Evolutionary conservation across 2,888 invertebrate species (phyloP).

Genomic region (Uropetala carovei): DNA sequence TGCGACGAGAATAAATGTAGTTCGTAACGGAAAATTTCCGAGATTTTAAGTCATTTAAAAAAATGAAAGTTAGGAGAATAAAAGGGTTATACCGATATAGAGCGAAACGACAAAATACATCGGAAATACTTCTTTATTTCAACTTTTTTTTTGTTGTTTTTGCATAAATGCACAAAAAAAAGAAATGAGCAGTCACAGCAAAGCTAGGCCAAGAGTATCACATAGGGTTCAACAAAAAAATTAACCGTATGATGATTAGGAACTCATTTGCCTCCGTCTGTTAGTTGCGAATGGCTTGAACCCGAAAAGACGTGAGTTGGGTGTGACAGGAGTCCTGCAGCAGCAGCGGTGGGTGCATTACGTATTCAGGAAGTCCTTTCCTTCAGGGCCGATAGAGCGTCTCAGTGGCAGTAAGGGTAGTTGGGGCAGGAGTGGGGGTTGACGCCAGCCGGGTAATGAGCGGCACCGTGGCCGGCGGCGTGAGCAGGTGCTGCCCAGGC

Average conservation of each 20-base stretch:
- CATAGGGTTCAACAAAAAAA: neutral
- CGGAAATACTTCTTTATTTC: too few species aligned
- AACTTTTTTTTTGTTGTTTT: too few species aligned
- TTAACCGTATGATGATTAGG: neutral
- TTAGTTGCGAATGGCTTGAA: too few species aligned
- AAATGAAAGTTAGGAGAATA: too few species aligned
- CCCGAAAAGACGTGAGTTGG: neutral
- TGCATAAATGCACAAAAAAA: too few species aligned
- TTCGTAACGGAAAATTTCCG: too few species aligned
- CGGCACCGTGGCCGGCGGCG: neutral
- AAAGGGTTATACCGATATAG: too few species aligned
- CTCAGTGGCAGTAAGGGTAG: conserved; percentile 50
- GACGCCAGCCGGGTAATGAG: conserved; percentile 34
- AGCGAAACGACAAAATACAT: too few species aligned
- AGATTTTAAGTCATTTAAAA: too few species aligned
- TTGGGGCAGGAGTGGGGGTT: conserved; percentile 45
- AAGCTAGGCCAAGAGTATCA: neutral
- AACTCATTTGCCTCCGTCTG: neutral
- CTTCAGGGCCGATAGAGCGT: neutral
- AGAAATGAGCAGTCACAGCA: neutral
- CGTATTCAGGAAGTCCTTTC: neutral
- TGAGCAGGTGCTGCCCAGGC: neutral
- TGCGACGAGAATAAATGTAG: too few species aligned
- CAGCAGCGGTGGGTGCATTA: neutral
- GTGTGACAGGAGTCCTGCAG: neutral